Evolutionary conservation across 2,113 vertebrate species (phyloP).

Genomic region (Prietella phreatophila): DNA sequence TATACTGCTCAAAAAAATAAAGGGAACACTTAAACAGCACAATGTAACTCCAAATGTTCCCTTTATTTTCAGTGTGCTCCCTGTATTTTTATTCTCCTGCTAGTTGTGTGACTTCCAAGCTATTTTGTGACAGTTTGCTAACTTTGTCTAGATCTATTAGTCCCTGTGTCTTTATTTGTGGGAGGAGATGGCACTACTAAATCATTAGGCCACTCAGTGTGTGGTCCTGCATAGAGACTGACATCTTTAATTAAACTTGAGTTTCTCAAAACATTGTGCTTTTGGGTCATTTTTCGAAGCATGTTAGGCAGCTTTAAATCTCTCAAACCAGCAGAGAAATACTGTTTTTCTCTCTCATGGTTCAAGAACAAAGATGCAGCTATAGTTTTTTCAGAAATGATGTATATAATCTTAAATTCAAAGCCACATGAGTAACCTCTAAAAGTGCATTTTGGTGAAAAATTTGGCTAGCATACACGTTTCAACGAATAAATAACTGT

Average conservation of each 20-base stretch:
- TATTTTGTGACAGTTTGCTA: conserved; percentile 25
- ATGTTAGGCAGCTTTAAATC: neutral
- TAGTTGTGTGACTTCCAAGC: neutral
- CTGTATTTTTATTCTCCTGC: neutral
- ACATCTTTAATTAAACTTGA: neutral
- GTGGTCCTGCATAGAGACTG: neutral
- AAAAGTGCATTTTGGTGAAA: too few species aligned
- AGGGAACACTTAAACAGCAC: too few species aligned
- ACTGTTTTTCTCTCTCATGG: neutral
- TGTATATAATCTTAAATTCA: neutral
- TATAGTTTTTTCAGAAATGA: neutral
- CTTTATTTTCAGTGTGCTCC: neutral
- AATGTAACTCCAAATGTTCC: too few species aligned
- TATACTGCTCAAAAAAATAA: too few species aligned
- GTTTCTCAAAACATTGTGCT: neutral
- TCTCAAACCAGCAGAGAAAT: neutral
- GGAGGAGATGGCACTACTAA: neutral
- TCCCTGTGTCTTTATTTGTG: neutral
- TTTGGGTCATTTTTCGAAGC: neutral
- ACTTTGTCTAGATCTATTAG: neutral
- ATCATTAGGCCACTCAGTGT: conserved; percentile 2
- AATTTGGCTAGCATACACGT: too few species aligned
- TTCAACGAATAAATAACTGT: too few species aligned
- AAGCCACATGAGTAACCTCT: neutral
- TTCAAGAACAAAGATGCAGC: neutral